These are phyloP conservation scores for Anarhynchus alexandrinus DNA, from an alignment of 2,113 vertebrate species.

Conservation along the genomic window DNA sequence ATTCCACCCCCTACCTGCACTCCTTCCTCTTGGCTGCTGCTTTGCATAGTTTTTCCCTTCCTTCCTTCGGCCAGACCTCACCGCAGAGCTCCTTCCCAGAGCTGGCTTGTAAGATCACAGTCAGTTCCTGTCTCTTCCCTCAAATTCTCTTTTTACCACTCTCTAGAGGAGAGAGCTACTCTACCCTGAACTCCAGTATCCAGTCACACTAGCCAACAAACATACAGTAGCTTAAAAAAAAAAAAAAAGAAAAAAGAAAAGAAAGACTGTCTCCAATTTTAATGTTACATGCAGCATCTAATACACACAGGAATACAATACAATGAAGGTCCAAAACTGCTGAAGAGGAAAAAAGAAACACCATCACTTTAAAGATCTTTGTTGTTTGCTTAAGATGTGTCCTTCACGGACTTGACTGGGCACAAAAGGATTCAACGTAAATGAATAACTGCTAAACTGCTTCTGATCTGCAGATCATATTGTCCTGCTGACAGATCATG, in stretches of 20 bases:
- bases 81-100: not conserved
- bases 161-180: not conserved
- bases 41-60: not conserved
- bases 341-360: not conserved
- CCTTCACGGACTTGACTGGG: constrained; percentile 32
- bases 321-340: not conserved
- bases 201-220: not conserved
- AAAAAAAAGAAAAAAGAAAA: not conserved
- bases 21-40: not conserved
- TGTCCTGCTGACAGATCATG: constrained; percentile 28
- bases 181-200: not conserved
- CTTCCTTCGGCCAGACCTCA: not conserved
- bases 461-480: constrained; percentile 37
- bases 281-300: constrained; percentile 32
- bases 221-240: not conserved
- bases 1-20: not conserved
- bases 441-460: constrained; percentile 11
- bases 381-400: not conserved
- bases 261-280: constrained; percentile 7
- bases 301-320: not conserved
- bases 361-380: not conserved
- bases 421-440: constrained; percentile 30
- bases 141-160: not conserved
- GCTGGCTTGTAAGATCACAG: not conserved
- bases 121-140: not conserved